phyloP scores from a whole-genome alignment of 2,888 invertebrate genomes.

The Chromoteleia sp. region DNA sequence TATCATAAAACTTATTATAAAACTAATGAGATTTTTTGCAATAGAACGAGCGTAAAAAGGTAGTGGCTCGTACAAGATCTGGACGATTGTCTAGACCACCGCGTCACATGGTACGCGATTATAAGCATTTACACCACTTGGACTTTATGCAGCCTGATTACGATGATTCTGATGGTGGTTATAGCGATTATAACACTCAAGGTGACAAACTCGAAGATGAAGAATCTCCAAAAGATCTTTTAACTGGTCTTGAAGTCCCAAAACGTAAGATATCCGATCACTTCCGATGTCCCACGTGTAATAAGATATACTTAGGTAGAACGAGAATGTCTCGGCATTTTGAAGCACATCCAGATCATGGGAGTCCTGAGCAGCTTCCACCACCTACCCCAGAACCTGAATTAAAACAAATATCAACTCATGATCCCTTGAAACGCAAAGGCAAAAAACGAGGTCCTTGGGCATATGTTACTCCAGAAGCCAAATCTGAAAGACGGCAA shows the following conservation, averaged over 20 bases:
- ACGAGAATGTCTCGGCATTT: conserved; percentile 88
- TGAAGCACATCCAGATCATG: conserved; percentile 87
- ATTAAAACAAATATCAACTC: conserved; percentile 74
- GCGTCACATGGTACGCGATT: conserved; percentile 87
- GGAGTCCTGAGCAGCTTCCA: conserved; percentile 83
- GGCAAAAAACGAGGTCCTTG: conserved; percentile 83
- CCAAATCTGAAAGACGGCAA: conserved; percentile 81
- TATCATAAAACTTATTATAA: not conserved
- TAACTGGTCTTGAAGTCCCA: conserved; percentile 80
- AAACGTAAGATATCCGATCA: conserved; percentile 85
- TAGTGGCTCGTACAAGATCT: conserved; percentile 86
- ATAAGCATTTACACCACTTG: conserved; percentile 86
- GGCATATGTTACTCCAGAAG: conserved; percentile 82
- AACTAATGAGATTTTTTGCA: not conserved
- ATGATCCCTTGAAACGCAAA: conserved; percentile 76
- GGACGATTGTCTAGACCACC: conserved; percentile 87
- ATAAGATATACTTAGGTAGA: conserved; percentile 88
- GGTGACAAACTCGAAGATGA: conserved; percentile 78
- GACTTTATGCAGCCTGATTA: conserved; percentile 86
- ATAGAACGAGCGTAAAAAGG: conserved; percentile 85
- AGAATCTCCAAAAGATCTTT: conserved; percentile 78
- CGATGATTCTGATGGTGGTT: conserved; percentile 87
- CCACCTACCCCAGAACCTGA: conserved; percentile 80
- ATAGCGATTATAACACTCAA: conserved; percentile 86
- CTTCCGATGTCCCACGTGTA: conserved; percentile 88